Evolutionary conservation across 2,797 vertebrate genomes (phyloP).

Genomic region (Cossypha caffra): DNA sequence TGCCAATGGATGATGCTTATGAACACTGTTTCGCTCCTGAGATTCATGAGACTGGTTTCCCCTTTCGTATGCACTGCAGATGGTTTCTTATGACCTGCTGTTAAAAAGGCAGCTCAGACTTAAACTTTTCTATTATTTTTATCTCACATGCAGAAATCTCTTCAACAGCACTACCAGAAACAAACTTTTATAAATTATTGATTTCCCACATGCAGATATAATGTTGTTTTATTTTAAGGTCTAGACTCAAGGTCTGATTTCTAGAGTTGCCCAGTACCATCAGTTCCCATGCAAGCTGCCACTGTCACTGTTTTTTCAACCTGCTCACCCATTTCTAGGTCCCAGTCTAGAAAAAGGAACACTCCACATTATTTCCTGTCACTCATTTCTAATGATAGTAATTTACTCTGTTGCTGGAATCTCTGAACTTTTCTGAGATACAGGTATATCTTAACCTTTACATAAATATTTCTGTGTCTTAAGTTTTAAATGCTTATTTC

Average conservation of each 20-base stretch:
- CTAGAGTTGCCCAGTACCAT: background rate
- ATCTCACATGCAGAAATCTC: background rate
- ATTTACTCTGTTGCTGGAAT: background rate
- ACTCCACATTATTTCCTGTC: background rate
- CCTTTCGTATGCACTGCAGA: background rate
- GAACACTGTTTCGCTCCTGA: background rate
- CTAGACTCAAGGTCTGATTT: background rate
- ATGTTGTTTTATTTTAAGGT: background rate
- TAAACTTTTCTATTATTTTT: background rate
- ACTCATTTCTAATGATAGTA: background rate
- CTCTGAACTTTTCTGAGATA: background rate
- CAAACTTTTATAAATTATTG: background rate
- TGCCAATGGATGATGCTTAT: background rate
- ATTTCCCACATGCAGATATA: background rate
- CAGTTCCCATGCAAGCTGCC: background rate
- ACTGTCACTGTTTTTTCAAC: background rate
- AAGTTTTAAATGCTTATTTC: background rate
- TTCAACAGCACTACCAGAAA: background rate
- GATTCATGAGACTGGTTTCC: background rate
- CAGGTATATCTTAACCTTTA: background rate
- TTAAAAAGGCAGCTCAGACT: background rate
- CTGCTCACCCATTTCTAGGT: background rate
- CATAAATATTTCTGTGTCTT: background rate
- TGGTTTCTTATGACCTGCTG: background rate
- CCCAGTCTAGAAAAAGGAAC: background rate